Evolutionary conservation across 53 echinoderm and acorn worm species (phyloP).

Genomic region (Holothuria scabra): DNA sequence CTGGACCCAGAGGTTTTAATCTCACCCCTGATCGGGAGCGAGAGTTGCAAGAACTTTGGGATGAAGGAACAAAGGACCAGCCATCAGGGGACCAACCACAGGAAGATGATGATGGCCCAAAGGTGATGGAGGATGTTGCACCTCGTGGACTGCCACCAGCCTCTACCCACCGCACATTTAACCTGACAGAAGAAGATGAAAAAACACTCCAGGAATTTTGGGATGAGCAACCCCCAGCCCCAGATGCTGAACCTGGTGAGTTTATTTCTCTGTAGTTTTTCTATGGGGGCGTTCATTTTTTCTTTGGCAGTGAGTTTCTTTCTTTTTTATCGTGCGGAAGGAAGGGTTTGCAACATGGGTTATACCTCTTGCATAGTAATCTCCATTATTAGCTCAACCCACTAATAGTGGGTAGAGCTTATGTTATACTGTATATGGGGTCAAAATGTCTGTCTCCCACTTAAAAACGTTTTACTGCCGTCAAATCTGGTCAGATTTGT

Average conservation of each 20-base stretch:
- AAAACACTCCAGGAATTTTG: conserved; percentile 67
- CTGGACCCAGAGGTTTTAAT: conserved; percentile 6
- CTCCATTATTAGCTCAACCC: too few species aligned
- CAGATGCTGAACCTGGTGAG: conserved; percentile 13
- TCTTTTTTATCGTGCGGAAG: too few species aligned
- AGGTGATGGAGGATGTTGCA: conserved; percentile 34
- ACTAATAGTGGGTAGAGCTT: too few species aligned
- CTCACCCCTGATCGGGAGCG: conserved; percentile 3
- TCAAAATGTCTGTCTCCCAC: too few species aligned
- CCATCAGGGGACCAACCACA: not conserved
- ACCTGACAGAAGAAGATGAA: conserved; percentile 69
- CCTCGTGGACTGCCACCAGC: conserved; percentile 8
- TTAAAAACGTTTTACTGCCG: too few species aligned
- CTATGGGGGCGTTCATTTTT: too few species aligned
- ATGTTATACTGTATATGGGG: too few species aligned
- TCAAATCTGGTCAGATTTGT: too few species aligned
- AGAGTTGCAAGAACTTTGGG: conserved; percentile 40
- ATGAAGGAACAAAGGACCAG: not conserved
- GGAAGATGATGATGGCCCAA: conserved; percentile 16
- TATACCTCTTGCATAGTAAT: too few species aligned
- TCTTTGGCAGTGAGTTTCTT: too few species aligned
- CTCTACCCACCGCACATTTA: not conserved
- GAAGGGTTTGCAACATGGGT: too few species aligned
- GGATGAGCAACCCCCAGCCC: conserved; percentile 36
- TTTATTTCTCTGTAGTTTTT: too few species aligned